Conservation (phyloP, 2,888 invertebrate genomes). For the Agrochola macilenta region DNA sequence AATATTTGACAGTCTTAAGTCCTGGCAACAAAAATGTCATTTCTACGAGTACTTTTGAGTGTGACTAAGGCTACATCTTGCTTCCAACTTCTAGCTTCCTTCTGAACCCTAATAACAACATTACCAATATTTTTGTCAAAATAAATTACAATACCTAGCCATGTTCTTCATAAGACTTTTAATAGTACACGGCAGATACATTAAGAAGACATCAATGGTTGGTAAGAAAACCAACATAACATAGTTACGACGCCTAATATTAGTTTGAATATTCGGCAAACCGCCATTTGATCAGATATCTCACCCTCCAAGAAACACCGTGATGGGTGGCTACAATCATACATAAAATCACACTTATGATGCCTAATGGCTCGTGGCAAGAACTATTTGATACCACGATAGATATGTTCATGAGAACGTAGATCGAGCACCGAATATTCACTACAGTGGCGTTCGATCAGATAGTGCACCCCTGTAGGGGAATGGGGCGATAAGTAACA, state of each 20-base stretch:
- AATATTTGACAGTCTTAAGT: background rate
- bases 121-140: background rate
- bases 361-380: slow-evolving; percentile 46
- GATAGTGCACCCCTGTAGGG: slow-evolving; percentile 45
- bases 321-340: slow-evolving; percentile 39
- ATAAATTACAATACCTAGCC: background rate
- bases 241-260: background rate
- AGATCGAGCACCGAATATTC: slow-evolving; percentile 47
- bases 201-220: background rate
- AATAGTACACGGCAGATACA: background rate
- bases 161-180: background rate
- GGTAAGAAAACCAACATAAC: slow-evolving; percentile 24
- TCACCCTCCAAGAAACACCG: slow-evolving; percentile 38
- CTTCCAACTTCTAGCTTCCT: background rate
- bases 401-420: slow-evolving; percentile 28
- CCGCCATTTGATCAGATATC: slow-evolving; percentile 46
- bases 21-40: background rate
- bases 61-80: background rate
- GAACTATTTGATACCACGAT: slow-evolving; percentile 47
- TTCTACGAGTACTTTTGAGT: background rate
- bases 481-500: slow-evolving; percentile 46
- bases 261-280: slow-evolving; percentile 43
- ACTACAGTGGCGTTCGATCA: slow-evolving; percentile 39
- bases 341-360: slow-evolving; percentile 59
- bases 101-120: background rate